Evolutionary conservation across 1,140 invertebrate genomes (phyloP), one percentile per base, ranked within the genome.

Genomic region (Monochamus saltuarius): DNA sequence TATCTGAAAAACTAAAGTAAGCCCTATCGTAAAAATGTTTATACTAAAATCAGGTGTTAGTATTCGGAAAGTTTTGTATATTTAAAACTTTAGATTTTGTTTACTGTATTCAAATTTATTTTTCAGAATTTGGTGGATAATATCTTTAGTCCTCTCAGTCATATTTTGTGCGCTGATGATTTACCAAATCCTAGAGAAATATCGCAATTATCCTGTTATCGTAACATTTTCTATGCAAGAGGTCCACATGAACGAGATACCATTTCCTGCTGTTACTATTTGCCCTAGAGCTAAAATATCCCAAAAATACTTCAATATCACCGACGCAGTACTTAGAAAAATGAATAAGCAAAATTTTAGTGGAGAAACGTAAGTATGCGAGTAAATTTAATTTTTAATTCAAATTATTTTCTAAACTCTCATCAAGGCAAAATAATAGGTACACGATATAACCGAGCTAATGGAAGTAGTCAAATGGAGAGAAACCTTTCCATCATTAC

Each of bases 211-310:
- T 37, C 82, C 82, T 2, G 80, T 84, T 2, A 82, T 84, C 19
- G 79, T 84, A 0, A 81, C 81, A 40, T 83, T 84, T 66, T 74
- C 78, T 0, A 78, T 79, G 34, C 74, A 76, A 45, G 74, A 79
- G 4, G 81, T 78, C 4, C 78, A 78, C 1, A 75, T 83, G 11
- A 81, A 78, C 75, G 75, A 80, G 56, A 79, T 83, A 34, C 81
- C 82, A 0, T 83, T 83, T 68, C 82, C 82, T 6, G 80, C 81
- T 0, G 74, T 83, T 10, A 82, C 81, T 2, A 80, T 83, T 45
- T 83, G 82, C 60, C 77, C 79, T 2, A 79, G 80, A 56, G 77
- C 77, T 4, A 77, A 77, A 60, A 59, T 64, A 11, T 57, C 60
- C 6, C 64, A 63, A 29, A 49, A 57, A 14, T 49, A 59, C 19